Conservation (phyloP, 92 coral and sea anemone genomes). For the Nematostella vectensis region DNA sequence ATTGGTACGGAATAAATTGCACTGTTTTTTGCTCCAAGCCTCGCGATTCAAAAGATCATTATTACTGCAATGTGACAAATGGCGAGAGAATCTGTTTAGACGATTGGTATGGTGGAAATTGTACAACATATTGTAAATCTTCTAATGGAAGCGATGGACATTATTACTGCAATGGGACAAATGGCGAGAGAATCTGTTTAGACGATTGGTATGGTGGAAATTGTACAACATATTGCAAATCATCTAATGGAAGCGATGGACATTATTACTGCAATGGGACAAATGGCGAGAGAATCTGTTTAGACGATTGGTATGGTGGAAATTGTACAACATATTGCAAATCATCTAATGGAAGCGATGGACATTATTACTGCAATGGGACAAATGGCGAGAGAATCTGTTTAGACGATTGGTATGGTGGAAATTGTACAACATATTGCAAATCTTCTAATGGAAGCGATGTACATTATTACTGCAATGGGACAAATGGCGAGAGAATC, state of each 20-base stretch:
- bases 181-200: constrained; percentile 17
- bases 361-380: background rate
- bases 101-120: constrained; percentile 33
- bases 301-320: constrained; percentile 46
- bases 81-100: constrained; percentile 25
- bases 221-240: constrained; percentile 42
- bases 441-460: constrained; percentile 28
- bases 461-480: constrained; percentile 18
- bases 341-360: background rate
- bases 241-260: constrained; percentile 25
- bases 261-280: constrained; percentile 15
- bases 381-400: constrained; percentile 15
- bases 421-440: constrained; percentile 36
- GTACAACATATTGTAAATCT: constrained; percentile 14
- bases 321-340: constrained; percentile 27
- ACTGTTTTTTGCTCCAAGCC: constrained; percentile 30
- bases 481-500: constrained; percentile 30
- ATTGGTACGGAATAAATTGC: constrained; percentile 67
- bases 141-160: background rate
- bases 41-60: constrained; percentile 27
- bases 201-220: constrained; percentile 44
- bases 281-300: constrained; percentile 48
- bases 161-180: background rate
- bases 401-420: constrained; percentile 47
- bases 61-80: constrained; percentile 14